A percentile compares a stretch with the other conserved stretches of the same genome.
Evolutionary conservation across 2,113 vertebrate genomes (phyloP).

Genomic region (Pogonocichla stellata): DNA sequence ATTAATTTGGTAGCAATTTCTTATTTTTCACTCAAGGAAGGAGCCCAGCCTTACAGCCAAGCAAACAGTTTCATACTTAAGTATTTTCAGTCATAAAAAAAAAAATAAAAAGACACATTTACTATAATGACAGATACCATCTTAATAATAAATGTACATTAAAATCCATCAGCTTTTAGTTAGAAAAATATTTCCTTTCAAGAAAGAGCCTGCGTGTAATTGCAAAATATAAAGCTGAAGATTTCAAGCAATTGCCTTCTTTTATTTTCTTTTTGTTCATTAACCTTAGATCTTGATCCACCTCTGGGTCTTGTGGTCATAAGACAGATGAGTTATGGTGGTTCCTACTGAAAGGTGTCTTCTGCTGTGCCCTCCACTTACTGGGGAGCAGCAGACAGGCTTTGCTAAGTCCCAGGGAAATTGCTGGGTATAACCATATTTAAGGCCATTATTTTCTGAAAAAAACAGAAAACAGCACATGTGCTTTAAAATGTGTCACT

Average conservation of each 20-base stretch:
- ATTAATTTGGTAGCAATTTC: neutral
- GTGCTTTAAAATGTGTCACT: conserved; percentile 12
- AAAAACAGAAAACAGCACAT: conserved; percentile 8
- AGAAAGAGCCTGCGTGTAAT: rapidly evolving
- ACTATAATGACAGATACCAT: neutral
- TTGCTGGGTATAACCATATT: neutral
- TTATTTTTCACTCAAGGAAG: neutral
- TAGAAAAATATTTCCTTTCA: neutral
- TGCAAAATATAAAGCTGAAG: neutral
- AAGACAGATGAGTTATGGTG: neutral
- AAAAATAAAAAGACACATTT: neutral
- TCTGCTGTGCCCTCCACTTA: neutral
- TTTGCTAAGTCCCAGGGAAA: neutral
- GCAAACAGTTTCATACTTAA: neutral
- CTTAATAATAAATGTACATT: neutral
- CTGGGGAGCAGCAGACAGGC: neutral
- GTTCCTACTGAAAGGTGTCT: neutral
- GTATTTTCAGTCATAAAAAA: neutral
- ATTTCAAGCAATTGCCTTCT: neutral
- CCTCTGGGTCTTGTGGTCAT: neutral
- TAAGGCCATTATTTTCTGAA: neutral
- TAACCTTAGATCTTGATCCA: neutral
- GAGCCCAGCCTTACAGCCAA: neutral
- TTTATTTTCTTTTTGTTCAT: neutral
- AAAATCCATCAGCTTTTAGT: neutral